Base-by-base conservation (phyloP, 2,113 vertebrate species). In the Tonatia bakeri region DNA sequence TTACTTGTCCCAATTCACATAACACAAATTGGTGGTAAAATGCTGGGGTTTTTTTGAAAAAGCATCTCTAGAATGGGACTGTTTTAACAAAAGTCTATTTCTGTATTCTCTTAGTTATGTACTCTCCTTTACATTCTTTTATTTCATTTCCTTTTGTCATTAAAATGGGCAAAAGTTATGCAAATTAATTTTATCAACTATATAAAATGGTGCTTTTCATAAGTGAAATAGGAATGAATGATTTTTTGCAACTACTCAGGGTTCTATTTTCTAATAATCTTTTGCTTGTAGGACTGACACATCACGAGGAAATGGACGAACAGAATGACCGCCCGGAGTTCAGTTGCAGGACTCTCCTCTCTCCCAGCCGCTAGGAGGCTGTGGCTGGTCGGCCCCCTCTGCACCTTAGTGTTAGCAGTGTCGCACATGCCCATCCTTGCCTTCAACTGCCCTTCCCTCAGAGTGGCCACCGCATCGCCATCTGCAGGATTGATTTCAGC, bases 161-260 rank as follows among this genome's bases (percentile, higher is more conserved):
- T 93, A 73, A 95, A 81, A 52, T 69, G 26, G 28, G 10, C n/a
- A 64, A 75, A 64, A 77, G 13, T 73, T 59, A 90, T 22, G 22
- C 59, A 81, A 86, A 87, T 79, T 54, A 69, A 69, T 72, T 59
- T n/a, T 72, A 73, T 69, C 70, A 24, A 24, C 50, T 65, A 26
- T 16, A 36, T 64, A 77, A 72, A 81, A 59, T 38, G 38, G 59
- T 28, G n/a, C 17, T 95, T 52, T 65, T n/a, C 16, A 28, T 65
- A 88, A 79, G 47, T 72, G 17, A 88, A 75, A 85, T 59, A 59
- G 47, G 91, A 95, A 79, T 67, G 15, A 82, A 31, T 43, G 11
- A 6, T 90, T 86, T 43, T 72, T 19, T 16, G 15, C 36, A 56
- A 43, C 65, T 61, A 43, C 64, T 61, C 40, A 36, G 28, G 45